Evolutionary conservation across 2,113 vertebrate genomes (phyloP).

Genomic region (Romanogobio albipinnatus): DNA sequence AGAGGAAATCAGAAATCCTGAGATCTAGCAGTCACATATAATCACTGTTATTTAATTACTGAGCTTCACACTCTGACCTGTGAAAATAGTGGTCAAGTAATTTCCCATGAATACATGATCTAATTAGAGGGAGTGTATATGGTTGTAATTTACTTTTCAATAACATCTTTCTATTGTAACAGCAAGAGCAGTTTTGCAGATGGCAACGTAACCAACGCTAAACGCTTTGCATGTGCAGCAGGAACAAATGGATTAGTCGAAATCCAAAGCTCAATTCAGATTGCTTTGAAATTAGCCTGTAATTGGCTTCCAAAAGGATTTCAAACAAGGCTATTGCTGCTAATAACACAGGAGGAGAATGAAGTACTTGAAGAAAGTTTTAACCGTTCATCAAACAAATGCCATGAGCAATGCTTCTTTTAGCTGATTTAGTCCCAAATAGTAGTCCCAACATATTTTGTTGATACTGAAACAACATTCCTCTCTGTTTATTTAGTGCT

Average conservation of each 20-base stretch:
- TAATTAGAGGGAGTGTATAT: conserved; percentile 67
- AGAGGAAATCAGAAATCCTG: conserved; percentile 67
- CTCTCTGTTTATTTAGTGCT: no score
- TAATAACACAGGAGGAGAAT: not conserved
- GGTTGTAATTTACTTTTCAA: conserved; percentile 53
- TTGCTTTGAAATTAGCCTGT: not conserved
- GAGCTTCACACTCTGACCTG: conserved; percentile 58
- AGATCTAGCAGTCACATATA: conserved; percentile 57
- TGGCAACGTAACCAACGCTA: not conserved
- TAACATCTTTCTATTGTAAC: not conserved
- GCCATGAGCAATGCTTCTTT: not conserved
- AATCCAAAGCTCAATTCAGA: not conserved
- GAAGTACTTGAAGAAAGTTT: not conserved
- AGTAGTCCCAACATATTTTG: no score
- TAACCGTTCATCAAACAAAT: not conserved
- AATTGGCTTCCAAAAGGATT: not conserved
- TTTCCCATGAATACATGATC: conserved; percentile 70
- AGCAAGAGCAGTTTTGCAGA: not conserved
- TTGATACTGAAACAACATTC: no score
- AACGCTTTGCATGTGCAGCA: not conserved
- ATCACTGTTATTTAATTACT: conserved; percentile 64
- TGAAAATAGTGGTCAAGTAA: conserved; percentile 70
- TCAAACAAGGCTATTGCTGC: not conserved
- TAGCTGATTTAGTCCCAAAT: not conserved
- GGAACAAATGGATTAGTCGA: not conserved